A percentile compares a stretch with the other conserved stretches of the same genome.
Evolutionary conservation across 2,797 vertebrate genomes (phyloP).

Genomic region (Chaunax sp.): DNA sequence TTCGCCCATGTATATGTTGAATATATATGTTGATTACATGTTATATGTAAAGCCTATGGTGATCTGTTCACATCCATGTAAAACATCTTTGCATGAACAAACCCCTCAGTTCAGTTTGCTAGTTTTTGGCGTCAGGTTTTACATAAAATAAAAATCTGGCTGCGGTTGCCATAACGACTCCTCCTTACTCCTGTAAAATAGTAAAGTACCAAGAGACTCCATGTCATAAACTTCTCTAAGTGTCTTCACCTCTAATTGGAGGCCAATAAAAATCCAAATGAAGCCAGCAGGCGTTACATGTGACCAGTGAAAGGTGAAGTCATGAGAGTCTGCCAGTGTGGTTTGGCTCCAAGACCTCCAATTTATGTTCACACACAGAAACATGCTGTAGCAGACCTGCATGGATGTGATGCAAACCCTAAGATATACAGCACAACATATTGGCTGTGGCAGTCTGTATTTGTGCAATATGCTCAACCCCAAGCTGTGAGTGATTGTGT

Average conservation of each 20-base stretch:
- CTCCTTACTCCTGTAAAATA: conserved; percentile 31
- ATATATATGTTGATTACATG: too few species aligned
- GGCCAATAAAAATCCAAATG: conserved; percentile 46
- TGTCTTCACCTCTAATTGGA: conserved; percentile 51
- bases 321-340: conserved; percentile 10
- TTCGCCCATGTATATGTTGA: too few species aligned
- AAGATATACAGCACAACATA: not conserved
- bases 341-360: conserved; percentile 10
- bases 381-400: not conserved
- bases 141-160: not conserved
- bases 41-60: not conserved
- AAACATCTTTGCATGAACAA: not conserved
- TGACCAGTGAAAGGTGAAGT: conserved; percentile 27
- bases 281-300: conserved; percentile 19
- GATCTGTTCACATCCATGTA: not conserved
- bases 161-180: not conserved
- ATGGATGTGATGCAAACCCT: not conserved
- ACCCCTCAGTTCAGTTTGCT: not conserved
- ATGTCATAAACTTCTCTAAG: conserved; percentile 48
- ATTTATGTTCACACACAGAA: conserved; percentile 15
- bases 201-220: conserved; percentile 25
- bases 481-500: too few species aligned
- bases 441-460: too few species aligned
- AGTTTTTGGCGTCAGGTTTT: conserved; percentile 1
- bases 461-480: too few species aligned